Evolutionary conservation across 53 echinoderm and acorn worm genomes (phyloP).

Genomic region (Patiria pectinifera): DNA sequence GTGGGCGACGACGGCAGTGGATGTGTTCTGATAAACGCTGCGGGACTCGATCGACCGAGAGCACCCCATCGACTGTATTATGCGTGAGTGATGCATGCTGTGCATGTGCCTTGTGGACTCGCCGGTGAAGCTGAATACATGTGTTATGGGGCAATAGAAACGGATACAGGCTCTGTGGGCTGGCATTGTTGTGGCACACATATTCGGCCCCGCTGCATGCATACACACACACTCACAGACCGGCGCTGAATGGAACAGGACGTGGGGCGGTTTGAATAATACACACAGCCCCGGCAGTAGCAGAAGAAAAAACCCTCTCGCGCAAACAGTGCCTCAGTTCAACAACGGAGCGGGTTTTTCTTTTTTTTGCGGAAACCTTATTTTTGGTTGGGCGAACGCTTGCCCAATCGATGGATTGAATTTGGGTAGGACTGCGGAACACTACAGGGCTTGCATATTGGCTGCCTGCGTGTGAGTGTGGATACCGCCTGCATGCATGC

Average conservation of each 20-base stretch:
- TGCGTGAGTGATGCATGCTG: conserved; percentile 42
- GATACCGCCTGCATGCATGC: not conserved
- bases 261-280: not conserved
- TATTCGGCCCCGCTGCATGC: not conserved
- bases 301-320: not conserved
- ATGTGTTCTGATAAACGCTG: conserved; percentile 47
- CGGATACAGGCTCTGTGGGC: conserved; percentile 33
- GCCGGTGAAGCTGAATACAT: conserved; percentile 10
- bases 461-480: not conserved
- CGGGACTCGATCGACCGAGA: conserved; percentile 6
- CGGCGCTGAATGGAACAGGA: not conserved
- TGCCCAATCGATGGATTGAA: not conserved
- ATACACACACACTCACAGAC: not conserved
- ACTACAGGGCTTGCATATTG: not conserved
- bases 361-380: no score
- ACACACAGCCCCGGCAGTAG: not conserved
- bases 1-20: conserved; percentile 20
- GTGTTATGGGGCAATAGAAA: conserved; percentile 31
- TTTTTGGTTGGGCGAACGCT: not conserved
- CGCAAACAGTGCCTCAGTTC: not conserved
- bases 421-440: not conserved
- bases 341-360: no score
- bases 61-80: not conserved
- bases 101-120: conserved; percentile 35
- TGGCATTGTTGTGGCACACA: not conserved